Evolutionary conservation across 2,113 vertebrate genomes (phyloP).

Genomic region (Sphaerodactylus townsendi): DNA sequence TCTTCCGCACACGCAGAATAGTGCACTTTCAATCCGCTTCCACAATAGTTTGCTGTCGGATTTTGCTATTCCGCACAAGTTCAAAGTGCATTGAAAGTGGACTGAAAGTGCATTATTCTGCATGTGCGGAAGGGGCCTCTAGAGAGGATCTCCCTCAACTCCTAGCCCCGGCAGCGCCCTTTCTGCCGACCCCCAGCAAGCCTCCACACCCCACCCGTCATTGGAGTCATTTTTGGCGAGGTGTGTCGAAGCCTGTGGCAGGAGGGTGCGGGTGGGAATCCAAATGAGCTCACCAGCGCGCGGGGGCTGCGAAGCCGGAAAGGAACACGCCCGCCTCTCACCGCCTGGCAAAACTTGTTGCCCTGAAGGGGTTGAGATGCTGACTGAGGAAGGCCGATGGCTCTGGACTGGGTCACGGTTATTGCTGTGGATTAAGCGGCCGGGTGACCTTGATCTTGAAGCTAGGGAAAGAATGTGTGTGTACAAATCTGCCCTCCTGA

Average conservation of each 20-base stretch:
- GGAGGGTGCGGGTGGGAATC: slow-evolving; percentile 7
- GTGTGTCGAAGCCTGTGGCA: slow-evolving; percentile 2
- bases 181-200: too few relatives aligned
- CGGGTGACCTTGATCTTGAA: neutral
- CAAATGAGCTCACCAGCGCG: slow-evolving; percentile 31
- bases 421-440: neutral
- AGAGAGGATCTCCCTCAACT: too few relatives aligned
- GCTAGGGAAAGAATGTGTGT: neutral
- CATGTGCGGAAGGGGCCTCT: too few relatives aligned
- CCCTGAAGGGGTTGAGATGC: neutral
- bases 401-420: neutral
- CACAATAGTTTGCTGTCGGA: too few relatives aligned
- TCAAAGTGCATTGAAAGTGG: too few relatives aligned
- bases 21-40: too few relatives aligned
- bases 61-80: too few relatives aligned
- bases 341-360: neutral
- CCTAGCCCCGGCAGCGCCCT: too few relatives aligned
- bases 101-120: too few relatives aligned
- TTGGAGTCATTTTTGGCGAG: neutral
- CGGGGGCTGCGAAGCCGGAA: neutral
- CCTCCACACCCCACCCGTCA: too few relatives aligned
- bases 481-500: neutral
- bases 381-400: neutral
- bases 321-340: neutral
- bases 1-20: too few relatives aligned